phyloP scores from a whole-genome alignment of 1,140 invertebrate genomes.

The Sminthurides bifidus region DNA sequence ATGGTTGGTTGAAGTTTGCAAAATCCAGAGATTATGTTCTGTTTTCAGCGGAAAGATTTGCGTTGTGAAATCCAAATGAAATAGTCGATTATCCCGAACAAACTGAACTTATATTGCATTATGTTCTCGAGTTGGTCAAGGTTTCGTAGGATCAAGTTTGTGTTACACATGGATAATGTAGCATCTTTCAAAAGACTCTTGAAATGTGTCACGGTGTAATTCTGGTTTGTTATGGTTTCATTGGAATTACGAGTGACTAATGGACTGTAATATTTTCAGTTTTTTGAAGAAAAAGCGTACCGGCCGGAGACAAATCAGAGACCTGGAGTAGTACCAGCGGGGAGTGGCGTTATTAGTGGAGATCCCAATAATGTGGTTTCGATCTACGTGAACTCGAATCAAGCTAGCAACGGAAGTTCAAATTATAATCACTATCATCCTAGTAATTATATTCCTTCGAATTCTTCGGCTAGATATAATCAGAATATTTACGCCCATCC shows the following conservation, averaged over 20 bases:
- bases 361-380: background rate
- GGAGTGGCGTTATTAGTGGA: background rate
- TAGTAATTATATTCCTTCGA: background rate
- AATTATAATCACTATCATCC: conserved; percentile 1
- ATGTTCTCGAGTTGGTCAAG: too few species aligned
- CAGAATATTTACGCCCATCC: background rate
- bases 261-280: too few species aligned
- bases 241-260: too few species aligned
- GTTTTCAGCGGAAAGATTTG: too few species aligned
- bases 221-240: background rate
- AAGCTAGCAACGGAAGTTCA: background rate
- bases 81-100: too few species aligned
- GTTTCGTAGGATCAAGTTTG: too few species aligned
- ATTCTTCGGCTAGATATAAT: background rate
- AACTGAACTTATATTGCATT: too few species aligned
- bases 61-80: too few species aligned
- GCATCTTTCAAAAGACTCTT: too few species aligned
- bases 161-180: too few species aligned
- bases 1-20: too few species aligned
- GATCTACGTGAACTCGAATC: background rate
- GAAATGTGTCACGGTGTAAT: background rate
- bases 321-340: conserved; percentile 1
- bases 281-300: conserved; percentile 74
- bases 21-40: too few species aligned
- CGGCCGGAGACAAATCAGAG: conserved; percentile 70